Conservation (phyloP, 2,888 invertebrate genomes). For the Perdita meconis region DNA sequence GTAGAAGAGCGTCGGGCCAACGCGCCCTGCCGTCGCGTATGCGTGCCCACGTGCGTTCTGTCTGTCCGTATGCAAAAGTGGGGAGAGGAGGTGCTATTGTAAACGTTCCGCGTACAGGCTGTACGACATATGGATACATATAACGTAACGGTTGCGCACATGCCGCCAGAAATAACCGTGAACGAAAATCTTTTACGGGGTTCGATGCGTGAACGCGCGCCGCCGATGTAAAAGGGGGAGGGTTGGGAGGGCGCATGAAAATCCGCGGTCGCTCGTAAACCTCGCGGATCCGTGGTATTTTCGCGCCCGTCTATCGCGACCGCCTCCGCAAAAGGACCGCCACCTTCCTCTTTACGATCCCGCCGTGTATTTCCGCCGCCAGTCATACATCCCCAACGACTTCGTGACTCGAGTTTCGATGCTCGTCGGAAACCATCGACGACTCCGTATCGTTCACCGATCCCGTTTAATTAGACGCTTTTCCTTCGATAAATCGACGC, state of each 20-base stretch:
- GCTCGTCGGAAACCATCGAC: not conserved
- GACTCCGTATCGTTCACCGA: not conserved
- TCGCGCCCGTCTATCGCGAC: conserved; percentile 53
- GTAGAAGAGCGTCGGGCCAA: too few species aligned
- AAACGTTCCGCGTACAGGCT: conserved; percentile 75
- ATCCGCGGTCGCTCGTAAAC: conserved; percentile 66
- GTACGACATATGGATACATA: conserved; percentile 76
- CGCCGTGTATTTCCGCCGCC: conserved; percentile 49
- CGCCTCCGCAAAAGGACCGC: conserved; percentile 28
- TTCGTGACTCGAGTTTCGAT: conserved; percentile 59
- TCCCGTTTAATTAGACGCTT: conserved; percentile 11
- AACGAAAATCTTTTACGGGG: conserved; percentile 72
- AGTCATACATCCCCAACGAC: conserved; percentile 56
- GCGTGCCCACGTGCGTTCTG: conserved; percentile 49
- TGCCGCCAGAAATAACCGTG: conserved; percentile 77
- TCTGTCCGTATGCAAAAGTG: conserved; percentile 53
- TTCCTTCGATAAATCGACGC: not conserved
- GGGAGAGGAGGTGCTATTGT: conserved; percentile 70
- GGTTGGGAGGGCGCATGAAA: conserved; percentile 42
- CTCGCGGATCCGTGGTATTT: conserved; percentile 54
- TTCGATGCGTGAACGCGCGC: conserved; percentile 57
- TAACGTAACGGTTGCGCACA: conserved; percentile 69
- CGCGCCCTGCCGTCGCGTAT: conserved; percentile 17
- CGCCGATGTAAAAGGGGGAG: conserved; percentile 28
- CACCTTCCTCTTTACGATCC: conserved; percentile 56